Conservation (phyloP, 2,113 vertebrate genomes). For the Aspiorhynchus laticeps region DNA sequence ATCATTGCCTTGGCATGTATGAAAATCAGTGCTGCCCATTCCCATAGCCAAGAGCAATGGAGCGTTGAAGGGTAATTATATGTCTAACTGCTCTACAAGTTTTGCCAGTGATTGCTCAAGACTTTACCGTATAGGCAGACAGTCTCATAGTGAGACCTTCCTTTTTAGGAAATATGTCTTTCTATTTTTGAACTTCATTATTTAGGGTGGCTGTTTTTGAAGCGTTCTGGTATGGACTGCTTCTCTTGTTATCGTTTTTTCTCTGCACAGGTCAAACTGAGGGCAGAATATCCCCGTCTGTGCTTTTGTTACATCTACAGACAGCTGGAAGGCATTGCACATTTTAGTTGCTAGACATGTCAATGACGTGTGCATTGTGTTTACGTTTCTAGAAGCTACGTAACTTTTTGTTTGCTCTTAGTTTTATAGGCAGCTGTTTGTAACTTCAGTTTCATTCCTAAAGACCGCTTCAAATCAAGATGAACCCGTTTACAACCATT, state of each 20-base stretch:
- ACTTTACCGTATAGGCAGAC: constrained; percentile 7
- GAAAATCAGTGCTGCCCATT: background rate
- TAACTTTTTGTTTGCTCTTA: background rate
- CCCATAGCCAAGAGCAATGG: background rate
- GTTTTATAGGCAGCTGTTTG: background rate
- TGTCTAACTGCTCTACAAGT: constrained; percentile 29
- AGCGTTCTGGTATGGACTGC: background rate
- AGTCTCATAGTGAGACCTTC: constrained; percentile 6
- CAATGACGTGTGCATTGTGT: background rate
- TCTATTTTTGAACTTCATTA: constrained; percentile 32
- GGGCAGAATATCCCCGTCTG: background rate
- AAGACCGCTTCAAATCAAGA: background rate
- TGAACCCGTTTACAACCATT: background rate
- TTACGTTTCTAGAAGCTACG: background rate
- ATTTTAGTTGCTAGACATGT: constrained; percentile 31
- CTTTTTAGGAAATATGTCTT: constrained; percentile 24
- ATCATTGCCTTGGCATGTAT: constrained; percentile 7
- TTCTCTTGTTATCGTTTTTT: background rate
- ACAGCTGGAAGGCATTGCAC: background rate
- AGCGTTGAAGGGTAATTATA: constrained; percentile 19
- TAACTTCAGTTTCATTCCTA: background rate
- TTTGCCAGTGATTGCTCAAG: constrained; percentile 16
- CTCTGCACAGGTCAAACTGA: background rate
- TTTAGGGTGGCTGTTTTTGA: background rate
- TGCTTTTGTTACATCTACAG: background rate